phyloP scores from a whole-genome alignment of 2,797 vertebrate genomes.

The Paguma larvata region DNA sequence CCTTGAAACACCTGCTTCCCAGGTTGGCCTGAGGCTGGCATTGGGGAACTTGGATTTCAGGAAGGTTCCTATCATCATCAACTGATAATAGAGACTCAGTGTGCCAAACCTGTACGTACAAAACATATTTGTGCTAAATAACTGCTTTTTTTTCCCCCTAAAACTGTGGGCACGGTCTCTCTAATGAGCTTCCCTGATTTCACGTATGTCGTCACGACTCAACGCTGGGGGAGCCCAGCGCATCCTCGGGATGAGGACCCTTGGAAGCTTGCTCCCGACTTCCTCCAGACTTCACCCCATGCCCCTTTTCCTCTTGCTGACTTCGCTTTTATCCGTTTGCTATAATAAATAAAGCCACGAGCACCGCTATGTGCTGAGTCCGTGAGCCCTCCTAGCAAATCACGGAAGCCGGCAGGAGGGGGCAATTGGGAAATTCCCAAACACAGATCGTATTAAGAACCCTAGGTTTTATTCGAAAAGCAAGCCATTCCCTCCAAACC shows the following conservation, averaged over 20 bases:
- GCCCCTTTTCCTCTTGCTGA: not conserved
- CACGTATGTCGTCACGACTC: not conserved
- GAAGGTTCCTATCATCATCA: not conserved
- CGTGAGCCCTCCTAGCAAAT: not conserved
- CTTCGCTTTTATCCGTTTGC: not conserved
- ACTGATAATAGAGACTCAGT: not conserved
- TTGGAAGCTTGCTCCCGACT: not conserved
- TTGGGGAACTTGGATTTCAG: not conserved
- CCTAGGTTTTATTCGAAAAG: not conserved
- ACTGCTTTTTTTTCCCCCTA: not conserved
- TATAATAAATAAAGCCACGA: not conserved
- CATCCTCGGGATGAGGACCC: not conserved
- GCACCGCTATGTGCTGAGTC: not conserved
- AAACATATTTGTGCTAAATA: not conserved
- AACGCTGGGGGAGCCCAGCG: too few relatives aligned
- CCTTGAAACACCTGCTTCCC: not conserved
- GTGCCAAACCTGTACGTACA: not conserved
- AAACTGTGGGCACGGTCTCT: not conserved
- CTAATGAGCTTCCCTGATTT: not conserved
- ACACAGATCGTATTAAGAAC: not conserved
- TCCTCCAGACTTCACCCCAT: not conserved
- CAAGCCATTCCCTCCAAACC: not conserved
- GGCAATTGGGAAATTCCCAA: not conserved
- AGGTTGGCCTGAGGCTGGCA: not conserved
- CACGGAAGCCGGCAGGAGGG: not conserved